Evolutionary conservation across 2,113 vertebrate genomes (phyloP).

Genomic region (Rhinolophus ferrumequinum): DNA sequence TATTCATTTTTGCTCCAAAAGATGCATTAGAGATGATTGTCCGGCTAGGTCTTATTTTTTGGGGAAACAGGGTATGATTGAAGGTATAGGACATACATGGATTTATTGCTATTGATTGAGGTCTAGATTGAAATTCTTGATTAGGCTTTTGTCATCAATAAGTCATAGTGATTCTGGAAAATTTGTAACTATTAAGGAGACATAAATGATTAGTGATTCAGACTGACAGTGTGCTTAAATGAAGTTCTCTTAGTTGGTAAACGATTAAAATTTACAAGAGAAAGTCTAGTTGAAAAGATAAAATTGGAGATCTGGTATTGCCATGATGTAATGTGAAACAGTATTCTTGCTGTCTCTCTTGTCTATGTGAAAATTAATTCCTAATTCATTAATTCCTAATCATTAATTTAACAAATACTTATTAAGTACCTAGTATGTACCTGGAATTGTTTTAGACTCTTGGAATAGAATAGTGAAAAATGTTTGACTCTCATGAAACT

Average conservation of each 20-base stretch:
- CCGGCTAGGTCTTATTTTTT: no score
- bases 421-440: neutral
- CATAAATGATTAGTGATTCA: neutral
- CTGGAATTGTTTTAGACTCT: conserved; percentile 20
- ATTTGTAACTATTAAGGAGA: neutral
- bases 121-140: neutral
- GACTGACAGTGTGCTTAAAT: neutral
- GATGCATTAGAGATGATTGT: neutral
- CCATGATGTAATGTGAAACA: neutral
- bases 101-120: no score
- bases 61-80: no score
- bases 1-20: no score
- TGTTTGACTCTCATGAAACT: neutral
- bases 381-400: neutral
- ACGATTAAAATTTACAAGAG: neutral
- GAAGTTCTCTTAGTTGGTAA: conserved; percentile 34
- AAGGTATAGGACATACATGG: no score
- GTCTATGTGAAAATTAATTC: conserved; percentile 3
- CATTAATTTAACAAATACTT: neutral
- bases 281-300: neutral
- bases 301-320: neutral
- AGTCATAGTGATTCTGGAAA: neutral
- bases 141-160: neutral
- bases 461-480: neutral
- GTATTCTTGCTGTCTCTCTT: neutral